Percentiles rank a stretch among this genome's conserved stretches.
These are phyloP conservation scores for Scaptomyza parva DNA, from an alignment of 2,888 invertebrate genomes.

Conservation along the genomic window DNA sequence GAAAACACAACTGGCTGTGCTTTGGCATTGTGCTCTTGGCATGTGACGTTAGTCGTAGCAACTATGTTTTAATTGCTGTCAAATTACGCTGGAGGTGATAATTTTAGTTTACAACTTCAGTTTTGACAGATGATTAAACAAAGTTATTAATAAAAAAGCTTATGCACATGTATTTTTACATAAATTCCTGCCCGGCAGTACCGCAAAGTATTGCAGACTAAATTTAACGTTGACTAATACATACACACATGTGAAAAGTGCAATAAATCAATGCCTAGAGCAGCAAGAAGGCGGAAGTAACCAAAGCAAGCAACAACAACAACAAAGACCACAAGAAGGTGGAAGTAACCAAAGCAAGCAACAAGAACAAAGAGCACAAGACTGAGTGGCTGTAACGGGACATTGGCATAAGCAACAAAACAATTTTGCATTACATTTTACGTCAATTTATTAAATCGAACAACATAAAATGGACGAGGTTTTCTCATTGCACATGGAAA, in stretches of 20 bases:
- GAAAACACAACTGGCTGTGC: slow-evolving; percentile 24
- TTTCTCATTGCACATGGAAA: slow-evolving; percentile 83
- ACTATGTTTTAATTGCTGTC: slow-evolving; percentile 23
- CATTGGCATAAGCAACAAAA: slow-evolving; percentile 16
- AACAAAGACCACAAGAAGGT: slow-evolving; percentile 58
- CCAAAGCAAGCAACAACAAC: slow-evolving; percentile 23
- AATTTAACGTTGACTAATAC: slow-evolving; percentile 36
- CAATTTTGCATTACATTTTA: slow-evolving; percentile 37
- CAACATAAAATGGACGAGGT: slow-evolving; percentile 82
- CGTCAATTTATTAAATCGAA: slow-evolving; percentile 33
- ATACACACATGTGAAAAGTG: slow-evolving; percentile 48
- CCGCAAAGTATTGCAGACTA: slow-evolving; percentile 32
- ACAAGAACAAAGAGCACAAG: slow-evolving; percentile 54
- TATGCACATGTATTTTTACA: slow-evolving; percentile 5
- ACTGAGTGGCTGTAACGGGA: slow-evolving; percentile 48
- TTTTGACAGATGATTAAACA: slow-evolving; percentile 1
- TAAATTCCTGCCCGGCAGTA: slow-evolving; percentile 27
- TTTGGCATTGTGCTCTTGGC: slow-evolving; percentile 40
- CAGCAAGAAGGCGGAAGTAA: slow-evolving; percentile 58
- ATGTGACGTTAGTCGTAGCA: slow-evolving; percentile 53
- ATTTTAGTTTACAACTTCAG: slow-evolving; percentile 43
- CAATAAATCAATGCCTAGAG: slow-evolving; percentile 71
- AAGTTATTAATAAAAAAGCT: slow-evolving; percentile 1
- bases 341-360: slow-evolving; percentile 17
- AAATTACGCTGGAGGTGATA: slow-evolving; percentile 50